Evolutionary conservation across 2,888 invertebrate genomes (phyloP).

Genomic region (Parnassius mnemosyne): DNA sequence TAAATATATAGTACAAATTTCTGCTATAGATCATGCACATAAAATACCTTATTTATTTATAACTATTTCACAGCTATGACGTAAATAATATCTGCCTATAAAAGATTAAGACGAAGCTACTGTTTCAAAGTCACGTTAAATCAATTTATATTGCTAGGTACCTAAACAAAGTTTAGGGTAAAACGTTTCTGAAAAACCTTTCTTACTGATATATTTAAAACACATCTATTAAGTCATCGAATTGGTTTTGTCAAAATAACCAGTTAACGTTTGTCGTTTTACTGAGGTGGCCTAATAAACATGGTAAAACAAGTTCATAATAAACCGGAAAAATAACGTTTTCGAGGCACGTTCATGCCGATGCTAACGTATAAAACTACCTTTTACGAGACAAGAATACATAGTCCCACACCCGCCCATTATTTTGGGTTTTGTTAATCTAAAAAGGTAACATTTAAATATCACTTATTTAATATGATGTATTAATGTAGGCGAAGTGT

Average conservation of each 20-base stretch:
- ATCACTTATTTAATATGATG: no score
- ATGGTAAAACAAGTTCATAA: slow-evolving; percentile 57
- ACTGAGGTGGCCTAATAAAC: slow-evolving; percentile 52
- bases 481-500: no score
- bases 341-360: slow-evolving; percentile 62
- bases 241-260: slow-evolving; percentile 15
- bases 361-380: slow-evolving; percentile 46
- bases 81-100: no score
- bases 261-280: slow-evolving; percentile 35
- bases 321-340: slow-evolving; percentile 75
- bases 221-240: slow-evolving; percentile 4
- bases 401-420: slow-evolving; percentile 24
- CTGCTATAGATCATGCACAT: no score
- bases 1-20: no score
- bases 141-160: not conserved
- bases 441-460: no score
- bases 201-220: no score
- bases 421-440: slow-evolving; percentile 30
- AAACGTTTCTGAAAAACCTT: not conserved
- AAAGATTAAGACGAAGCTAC: not conserved
- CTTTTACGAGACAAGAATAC: slow-evolving; percentile 60
- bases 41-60: no score
- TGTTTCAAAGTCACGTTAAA: slow-evolving; percentile 17
- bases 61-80: no score
- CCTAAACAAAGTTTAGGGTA: not conserved